Conservation (phyloP, 1,140 invertebrate genomes). For the Hirudo medicinalis region DNA sequence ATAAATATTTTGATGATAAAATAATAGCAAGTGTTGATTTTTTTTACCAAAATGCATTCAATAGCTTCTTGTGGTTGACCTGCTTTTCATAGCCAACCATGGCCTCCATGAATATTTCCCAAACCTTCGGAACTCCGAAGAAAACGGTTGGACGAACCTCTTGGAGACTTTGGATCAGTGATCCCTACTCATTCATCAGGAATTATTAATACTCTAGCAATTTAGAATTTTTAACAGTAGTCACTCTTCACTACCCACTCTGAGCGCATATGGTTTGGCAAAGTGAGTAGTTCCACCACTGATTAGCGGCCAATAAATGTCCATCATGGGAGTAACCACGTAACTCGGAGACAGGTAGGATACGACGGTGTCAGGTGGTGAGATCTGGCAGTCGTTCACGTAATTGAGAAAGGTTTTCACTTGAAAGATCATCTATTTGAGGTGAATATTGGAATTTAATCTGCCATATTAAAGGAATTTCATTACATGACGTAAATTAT, state of each 20-base stretch:
- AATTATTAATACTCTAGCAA: not conserved
- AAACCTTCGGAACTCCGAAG: slow-evolving; percentile 68
- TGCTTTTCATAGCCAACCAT: too few species aligned
- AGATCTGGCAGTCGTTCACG: too few species aligned
- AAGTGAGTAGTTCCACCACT: slow-evolving; percentile 54
- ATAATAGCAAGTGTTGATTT: too few species aligned
- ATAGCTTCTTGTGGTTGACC: too few species aligned
- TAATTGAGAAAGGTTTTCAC: too few species aligned
- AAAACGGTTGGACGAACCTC: slow-evolving; percentile 62
- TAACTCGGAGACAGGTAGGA: slow-evolving; percentile 71
- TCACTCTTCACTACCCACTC: slow-evolving; percentile 33
- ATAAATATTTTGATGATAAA: too few species aligned
- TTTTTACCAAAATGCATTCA: too few species aligned
- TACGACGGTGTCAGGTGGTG: slow-evolving; percentile 48
- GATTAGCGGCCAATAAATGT: slow-evolving; percentile 54
- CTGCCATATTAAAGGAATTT: too few species aligned
- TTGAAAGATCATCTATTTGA: too few species aligned
- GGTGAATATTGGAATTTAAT: too few species aligned
- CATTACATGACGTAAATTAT: too few species aligned
- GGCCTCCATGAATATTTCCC: slow-evolving; percentile 70
- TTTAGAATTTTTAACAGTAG: not conserved
- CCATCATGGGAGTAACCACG: slow-evolving; percentile 65
- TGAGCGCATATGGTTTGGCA: slow-evolving; percentile 61
- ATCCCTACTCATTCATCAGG: slow-evolving; percentile 31
- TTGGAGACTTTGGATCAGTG: slow-evolving; percentile 45